Evolutionary conservation across 1,140 invertebrate genomes (phyloP).

Genomic region (Euura lappo): DNA sequence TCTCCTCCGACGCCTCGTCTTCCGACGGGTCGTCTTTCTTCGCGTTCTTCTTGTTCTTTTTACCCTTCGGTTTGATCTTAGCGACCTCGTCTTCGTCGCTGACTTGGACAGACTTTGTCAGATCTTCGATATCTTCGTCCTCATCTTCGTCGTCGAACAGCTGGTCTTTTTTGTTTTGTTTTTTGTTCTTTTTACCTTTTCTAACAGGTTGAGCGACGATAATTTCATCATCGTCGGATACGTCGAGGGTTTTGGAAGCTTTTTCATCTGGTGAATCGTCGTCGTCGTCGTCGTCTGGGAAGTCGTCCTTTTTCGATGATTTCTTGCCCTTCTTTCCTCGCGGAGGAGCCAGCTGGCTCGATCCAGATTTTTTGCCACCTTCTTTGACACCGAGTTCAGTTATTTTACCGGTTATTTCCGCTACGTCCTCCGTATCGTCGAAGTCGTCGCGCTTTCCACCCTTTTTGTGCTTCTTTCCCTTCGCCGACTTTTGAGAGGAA

Average conservation of each 20-base stretch:
- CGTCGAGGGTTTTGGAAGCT: not conserved
- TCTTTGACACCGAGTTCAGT: conserved; percentile 37
- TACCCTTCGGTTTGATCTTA: conserved; percentile 37
- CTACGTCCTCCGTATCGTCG: conserved; percentile 59
- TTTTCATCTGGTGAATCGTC: conserved; percentile 12
- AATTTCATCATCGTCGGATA: not conserved
- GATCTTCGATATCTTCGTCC: conserved; percentile 31
- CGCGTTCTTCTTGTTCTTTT: conserved; percentile 24
- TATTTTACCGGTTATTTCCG: conserved; percentile 55
- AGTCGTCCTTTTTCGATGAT: conserved; percentile 50
- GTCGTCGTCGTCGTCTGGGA: conserved; percentile 33
- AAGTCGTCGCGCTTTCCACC: conserved; percentile 32
- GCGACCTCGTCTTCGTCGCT: not conserved
- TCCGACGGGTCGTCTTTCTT: conserved; percentile 27
- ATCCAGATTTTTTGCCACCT: not conserved
- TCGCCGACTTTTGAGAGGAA: conserved; percentile 17
- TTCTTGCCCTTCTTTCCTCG: conserved; percentile 33
- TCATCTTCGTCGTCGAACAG: conserved; percentile 55
- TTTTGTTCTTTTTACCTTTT: not conserved
- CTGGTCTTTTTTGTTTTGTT: not conserved
- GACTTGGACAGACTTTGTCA: conserved; percentile 11
- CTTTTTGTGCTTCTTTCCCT: conserved; percentile 24
- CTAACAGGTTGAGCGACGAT: not conserved
- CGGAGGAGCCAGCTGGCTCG: conserved; percentile 33
- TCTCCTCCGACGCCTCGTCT: conserved; percentile 29